These are phyloP conservation scores for Pogona vitticeps DNA, from an alignment of 2,113 vertebrate species.

Conservation along the genomic window DNA sequence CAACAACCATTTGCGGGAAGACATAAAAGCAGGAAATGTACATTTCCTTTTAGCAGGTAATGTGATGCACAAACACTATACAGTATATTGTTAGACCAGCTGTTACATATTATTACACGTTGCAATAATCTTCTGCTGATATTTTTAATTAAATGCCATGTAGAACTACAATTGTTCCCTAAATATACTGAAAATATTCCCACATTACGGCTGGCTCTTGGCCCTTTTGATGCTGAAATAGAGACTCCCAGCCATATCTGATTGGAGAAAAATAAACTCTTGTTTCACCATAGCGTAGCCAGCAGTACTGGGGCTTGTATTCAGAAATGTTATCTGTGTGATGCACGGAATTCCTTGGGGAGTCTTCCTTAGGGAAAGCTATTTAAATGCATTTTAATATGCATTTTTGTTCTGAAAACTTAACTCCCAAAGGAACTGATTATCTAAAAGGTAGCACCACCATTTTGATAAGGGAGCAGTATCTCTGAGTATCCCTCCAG, in stretches of 20 bases:
- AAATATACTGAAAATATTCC: neutral
- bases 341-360: slow-evolving; percentile 28
- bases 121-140: neutral
- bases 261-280: slow-evolving; percentile 47
- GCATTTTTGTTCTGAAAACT: slow-evolving; percentile 69
- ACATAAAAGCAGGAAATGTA: no score
- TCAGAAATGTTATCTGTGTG: slow-evolving; percentile 63
- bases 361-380: slow-evolving; percentile 53
- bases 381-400: slow-evolving; percentile 53
- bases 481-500: neutral
- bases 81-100: no score
- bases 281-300: slow-evolving; percentile 44
- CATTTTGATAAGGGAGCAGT: slow-evolving; percentile 35
- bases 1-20: no score
- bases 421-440: slow-evolving; percentile 66
- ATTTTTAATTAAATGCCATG: neutral
- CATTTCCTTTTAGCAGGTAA: no score
- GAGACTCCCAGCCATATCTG: slow-evolving; percentile 19
- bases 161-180: neutral
- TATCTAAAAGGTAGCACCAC: slow-evolving; percentile 62
- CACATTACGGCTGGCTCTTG: no score
- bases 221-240: neutral
- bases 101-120: neutral
- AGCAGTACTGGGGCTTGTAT: slow-evolving; percentile 48
- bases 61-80: no score